Evolutionary conservation across 2,797 vertebrate species (phyloP), one percentile per base, ranked within the genome.

Genomic region (Cuniculus paca): DNA sequence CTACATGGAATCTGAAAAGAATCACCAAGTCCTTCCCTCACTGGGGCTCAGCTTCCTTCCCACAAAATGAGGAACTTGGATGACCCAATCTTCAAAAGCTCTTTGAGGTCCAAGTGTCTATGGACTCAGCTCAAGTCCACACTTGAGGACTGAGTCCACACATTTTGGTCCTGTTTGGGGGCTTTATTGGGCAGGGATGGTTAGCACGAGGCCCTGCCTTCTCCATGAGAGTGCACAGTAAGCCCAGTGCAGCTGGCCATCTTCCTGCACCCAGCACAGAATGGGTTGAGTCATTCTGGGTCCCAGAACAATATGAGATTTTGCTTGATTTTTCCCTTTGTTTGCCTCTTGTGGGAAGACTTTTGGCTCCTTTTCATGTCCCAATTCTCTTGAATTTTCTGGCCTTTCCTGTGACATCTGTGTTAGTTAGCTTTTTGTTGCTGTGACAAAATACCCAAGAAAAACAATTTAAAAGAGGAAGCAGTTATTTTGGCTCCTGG

Each of bases 41-140:
- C 11, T 68, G 80, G 52, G 31, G 90, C 84, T 97, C 72, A 61
- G 75, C 79, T 78, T 91, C 60, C 56, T 75, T 26, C 56, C 24
- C 85, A 11, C 39, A 86, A 81, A 95, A 56, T 52, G 85, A 90
- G 74, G 78, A 50, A 14, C 20, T 85, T 75, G n/a, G 58, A 31
- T 63, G 48, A 56, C 36, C 8, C 61, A 34, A 54, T 85, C 50
- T 82, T 90, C 8, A 75, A 87, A 95, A 79, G 31, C 16, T 90
- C 26, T 78, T 56, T 72, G 26, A 58, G 63, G 28, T 79, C 28
- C 39, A 65, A 4, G 36, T 90, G 90, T 85, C 39, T 70, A 13
- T n/a, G 45, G 52, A 85, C 58, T 79, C 68, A 26, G 31, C 70
- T 90, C n/a, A 88, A 56, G 28, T 58, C 26, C 61, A 34, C 19